phyloP scores from a whole-genome alignment of 2,113 vertebrate genomes.

The Butorides virescens region DNA sequence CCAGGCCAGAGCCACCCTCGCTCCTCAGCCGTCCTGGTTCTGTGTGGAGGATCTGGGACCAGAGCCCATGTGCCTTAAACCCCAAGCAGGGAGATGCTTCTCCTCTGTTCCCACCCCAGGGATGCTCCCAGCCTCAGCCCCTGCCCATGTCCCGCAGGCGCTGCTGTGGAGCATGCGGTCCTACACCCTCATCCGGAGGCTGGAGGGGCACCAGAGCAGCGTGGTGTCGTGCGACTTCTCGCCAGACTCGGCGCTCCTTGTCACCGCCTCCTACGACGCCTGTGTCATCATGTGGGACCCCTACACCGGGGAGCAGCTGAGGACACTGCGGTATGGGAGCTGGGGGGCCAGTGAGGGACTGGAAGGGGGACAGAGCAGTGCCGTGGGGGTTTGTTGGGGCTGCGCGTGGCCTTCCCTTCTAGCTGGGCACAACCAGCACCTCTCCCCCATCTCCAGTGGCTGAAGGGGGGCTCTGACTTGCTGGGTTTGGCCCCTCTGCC shows the following conservation, averaged over 20 bases:
- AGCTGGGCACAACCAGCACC: neutral
- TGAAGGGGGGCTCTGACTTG: no score
- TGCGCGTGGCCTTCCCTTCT: neutral
- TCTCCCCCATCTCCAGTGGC: neutral
- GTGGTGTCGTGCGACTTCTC: constrained; percentile 95
- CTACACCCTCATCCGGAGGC: constrained; percentile 88
- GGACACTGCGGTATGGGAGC: constrained; percentile 78
- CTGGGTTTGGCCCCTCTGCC: no score
- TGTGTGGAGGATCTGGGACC: neutral
- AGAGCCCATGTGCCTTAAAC: neutral
- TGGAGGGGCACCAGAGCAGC: constrained; percentile 85
- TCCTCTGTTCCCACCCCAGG: rapidly evolving
- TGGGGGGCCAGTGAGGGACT: rapidly evolving
- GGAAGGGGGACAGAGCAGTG: neutral
- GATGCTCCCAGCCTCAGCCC: neutral
- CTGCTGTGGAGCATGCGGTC: constrained; percentile 94
- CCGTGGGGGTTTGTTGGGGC: neutral
- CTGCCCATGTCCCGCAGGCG: constrained; percentile 67
- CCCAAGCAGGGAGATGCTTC: neutral
- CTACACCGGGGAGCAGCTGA: constrained; percentile 89
- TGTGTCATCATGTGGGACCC: constrained; percentile 96
- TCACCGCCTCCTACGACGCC: constrained; percentile 87
- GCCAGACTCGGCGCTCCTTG: constrained; percentile 89
- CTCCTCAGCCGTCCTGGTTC: neutral
- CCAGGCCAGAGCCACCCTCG: neutral